Evolutionary conservation across 2,888 invertebrate genomes (phyloP).

Genomic region (Leptogaster cylindrica): DNA sequence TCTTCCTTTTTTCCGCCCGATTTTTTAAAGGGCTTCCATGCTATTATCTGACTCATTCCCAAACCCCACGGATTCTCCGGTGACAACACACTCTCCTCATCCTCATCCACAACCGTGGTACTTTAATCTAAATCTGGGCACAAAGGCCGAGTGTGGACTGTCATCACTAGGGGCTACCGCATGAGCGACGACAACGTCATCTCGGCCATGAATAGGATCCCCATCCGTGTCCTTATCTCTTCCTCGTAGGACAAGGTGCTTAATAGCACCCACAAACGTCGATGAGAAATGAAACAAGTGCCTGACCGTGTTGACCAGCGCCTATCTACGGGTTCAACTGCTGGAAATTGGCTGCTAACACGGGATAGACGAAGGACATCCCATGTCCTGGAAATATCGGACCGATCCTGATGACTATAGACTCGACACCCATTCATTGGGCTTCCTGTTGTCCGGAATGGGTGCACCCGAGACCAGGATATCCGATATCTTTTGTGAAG

Average conservation of each 20-base stretch:
- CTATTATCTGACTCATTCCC: slow-evolving; percentile 7
- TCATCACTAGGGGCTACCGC: slow-evolving; percentile 36
- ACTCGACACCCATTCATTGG: background rate
- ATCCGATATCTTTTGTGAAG: slow-evolving; percentile 17
- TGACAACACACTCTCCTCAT: background rate
- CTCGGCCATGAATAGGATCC: slow-evolving; percentile 19
- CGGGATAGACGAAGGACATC: slow-evolving; percentile 2
- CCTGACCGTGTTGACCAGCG: slow-evolving; percentile 13
- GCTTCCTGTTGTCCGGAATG: background rate
- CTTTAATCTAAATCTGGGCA: slow-evolving; percentile 14
- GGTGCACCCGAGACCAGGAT: background rate
- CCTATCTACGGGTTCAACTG: slow-evolving; percentile 30
- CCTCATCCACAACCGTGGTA: background rate
- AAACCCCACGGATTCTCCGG: background rate
- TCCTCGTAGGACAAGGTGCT: slow-evolving; percentile 38
- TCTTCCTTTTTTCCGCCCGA: background rate
- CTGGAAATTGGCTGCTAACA: slow-evolving; percentile 29
- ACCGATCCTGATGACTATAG: background rate
- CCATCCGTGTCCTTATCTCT: slow-evolving; percentile 35
- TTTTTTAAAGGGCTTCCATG: slow-evolving; percentile 13
- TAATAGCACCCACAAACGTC: slow-evolving; percentile 31
- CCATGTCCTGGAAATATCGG: background rate
- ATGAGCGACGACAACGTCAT: slow-evolving; percentile 1
- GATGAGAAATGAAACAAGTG: slow-evolving; percentile 42
- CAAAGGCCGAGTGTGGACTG: background rate